phyloP scores from a whole-genome alignment of 1,140 invertebrate species.

The Pteromalus puparum region DNA sequence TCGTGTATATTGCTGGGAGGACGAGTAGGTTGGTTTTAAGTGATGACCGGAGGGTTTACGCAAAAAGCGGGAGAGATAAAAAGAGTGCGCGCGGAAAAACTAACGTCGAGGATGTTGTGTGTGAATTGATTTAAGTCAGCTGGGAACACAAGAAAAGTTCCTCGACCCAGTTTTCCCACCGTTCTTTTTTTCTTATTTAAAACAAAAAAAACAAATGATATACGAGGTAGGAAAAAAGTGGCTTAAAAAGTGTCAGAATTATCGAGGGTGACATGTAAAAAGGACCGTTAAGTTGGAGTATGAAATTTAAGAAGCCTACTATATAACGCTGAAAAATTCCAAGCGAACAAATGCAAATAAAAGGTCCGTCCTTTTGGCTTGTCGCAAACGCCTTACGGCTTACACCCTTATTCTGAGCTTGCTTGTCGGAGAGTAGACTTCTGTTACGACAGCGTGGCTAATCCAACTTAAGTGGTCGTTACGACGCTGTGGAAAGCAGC shows the following conservation, averaged over 20 bases:
- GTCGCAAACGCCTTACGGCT: constrained; percentile 50
- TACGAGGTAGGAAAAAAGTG: too few species aligned
- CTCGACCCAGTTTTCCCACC: neutral
- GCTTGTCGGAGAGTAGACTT: constrained; percentile 27
- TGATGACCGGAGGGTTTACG: neutral
- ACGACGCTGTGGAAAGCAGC: constrained; percentile 24
- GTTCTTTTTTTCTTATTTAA: neutral
- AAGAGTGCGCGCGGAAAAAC: neutral
- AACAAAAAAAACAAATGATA: too few species aligned
- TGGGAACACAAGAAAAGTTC: neutral
- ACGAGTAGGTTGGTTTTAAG: neutral
- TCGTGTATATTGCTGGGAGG: too few species aligned
- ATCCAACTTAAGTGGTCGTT: constrained; percentile 62
- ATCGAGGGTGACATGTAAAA: neutral
- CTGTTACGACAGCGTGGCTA: constrained; percentile 55
- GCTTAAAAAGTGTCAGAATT: neutral
- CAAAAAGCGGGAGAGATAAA: neutral
- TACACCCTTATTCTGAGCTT: constrained; percentile 35
- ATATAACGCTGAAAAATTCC: constrained; percentile 5
- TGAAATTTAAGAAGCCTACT: constrained; percentile 27
- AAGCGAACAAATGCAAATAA: constrained; percentile 28
- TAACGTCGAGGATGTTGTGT: neutral
- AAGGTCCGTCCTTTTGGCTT: neutral
- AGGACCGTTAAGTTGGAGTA: neutral
- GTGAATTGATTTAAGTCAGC: neutral